Conservation (phyloP, 2,888 invertebrate species). For the Oxyteleia sp. region DNA sequence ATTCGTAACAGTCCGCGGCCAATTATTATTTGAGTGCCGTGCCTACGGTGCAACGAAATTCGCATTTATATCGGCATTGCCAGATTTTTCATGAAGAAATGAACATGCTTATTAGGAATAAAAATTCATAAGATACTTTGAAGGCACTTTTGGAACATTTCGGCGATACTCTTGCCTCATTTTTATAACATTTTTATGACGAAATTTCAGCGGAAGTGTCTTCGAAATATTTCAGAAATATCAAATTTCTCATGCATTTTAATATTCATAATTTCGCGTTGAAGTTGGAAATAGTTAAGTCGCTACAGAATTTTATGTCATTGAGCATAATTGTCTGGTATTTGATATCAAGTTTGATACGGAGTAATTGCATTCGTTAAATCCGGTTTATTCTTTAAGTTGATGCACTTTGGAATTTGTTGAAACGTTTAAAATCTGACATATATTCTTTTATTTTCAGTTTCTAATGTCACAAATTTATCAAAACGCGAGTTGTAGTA, state of each 20-base stretch:
- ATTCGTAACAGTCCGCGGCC: conserved; percentile 11
- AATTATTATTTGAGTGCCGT: conserved; percentile 41
- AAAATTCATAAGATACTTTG: conserved; percentile 65
- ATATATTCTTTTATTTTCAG: background rate
- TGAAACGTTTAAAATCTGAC: background rate
- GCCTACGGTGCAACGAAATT: conserved; percentile 14
- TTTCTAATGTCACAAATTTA: no score
- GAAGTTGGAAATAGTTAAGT: conserved; percentile 15
- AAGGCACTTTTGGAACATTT: conserved; percentile 35
- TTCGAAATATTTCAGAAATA: conserved; percentile 32
- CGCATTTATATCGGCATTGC: conserved; percentile 28
- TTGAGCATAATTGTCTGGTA: conserved; percentile 1
- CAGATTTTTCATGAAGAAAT: conserved; percentile 44
- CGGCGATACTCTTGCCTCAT: conserved; percentile 33
- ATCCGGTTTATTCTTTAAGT: background rate
- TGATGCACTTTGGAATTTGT: background rate
- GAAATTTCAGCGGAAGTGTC: conserved; percentile 38
- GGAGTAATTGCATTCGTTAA: background rate
- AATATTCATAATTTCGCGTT: conserved; percentile 45
- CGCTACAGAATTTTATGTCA: conserved; percentile 1
- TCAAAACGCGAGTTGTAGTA: no score
- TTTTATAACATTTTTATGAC: conserved; percentile 55
- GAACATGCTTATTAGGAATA: conserved; percentile 55
- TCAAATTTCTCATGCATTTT: conserved; percentile 28
- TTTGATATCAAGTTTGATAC: background rate